Base-by-base conservation (phyloP, 2,888 invertebrate genomes). In the Bugula neritina region DNA sequence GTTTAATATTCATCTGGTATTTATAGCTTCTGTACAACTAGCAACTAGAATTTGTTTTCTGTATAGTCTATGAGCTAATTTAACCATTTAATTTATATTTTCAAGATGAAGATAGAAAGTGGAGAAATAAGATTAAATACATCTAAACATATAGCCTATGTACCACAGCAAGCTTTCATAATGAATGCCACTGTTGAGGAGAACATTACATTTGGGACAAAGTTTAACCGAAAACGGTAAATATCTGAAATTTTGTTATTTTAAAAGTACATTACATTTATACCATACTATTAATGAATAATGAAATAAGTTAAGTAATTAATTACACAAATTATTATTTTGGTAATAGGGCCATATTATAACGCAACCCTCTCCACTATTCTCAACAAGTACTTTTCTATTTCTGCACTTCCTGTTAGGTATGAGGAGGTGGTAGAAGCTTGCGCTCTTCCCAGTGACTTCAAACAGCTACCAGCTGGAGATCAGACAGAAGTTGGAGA, bases 141-240 rank as follows among this genome's bases (percentile, higher is more conserved):
- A 23, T n/a, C 21, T n/a, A 55, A 55, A 23, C 5, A 55, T 5
- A 35, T 69, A n/a, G 69, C 69, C 23, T 69, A 69, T 25, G 69
- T 69, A 5, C 31, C 69, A 35, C 69, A 69, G 25, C 69, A 69
- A 35, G 69, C 69, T 5, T 69, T 13, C 25, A 96, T 97, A 73
- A 95, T 95, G 84, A 97, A 97, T 85, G 69, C 69, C 3, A 69
- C 69, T 10, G 35, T 69, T n/a, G 27, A 29, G 25, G 69, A 69
- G 17, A 69, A 69, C n/a, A 69, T 69, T n/a, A 34, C 27, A n/a
- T 69, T 69, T 69, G 69, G 69, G 5, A 3, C 17, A 10, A 3
- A 3, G 5, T 69, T 69, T 34, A 29, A 69, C 27, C 34, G 3
- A 17, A 29, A 27, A 69, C 3, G 69, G 69, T 69, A 69, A 23